These are phyloP conservation scores for Zaprionus capensis DNA, from an alignment of 1,140 invertebrate species.

Conservation along the genomic window DNA sequence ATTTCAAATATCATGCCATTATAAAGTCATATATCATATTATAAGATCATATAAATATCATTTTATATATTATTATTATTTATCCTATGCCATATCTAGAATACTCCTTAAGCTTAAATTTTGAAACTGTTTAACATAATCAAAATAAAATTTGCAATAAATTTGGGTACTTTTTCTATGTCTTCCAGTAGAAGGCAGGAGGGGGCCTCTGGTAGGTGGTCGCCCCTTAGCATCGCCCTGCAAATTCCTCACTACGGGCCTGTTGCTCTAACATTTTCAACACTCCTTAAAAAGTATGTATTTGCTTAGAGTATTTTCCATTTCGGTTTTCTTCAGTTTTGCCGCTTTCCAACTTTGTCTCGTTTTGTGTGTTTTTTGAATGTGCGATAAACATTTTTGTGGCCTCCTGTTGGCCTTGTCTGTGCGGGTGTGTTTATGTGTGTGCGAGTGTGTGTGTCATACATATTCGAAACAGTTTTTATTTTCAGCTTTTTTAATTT, in stretches of 20 bases:
- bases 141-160: not conserved
- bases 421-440: slow-evolving; percentile 1
- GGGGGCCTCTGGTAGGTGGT: too few species aligned
- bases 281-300: not conserved
- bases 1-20: not conserved
- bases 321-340: not conserved
- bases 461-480: slow-evolving; percentile 36
- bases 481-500: slow-evolving; percentile 71
- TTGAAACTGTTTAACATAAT: not conserved
- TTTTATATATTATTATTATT: not conserved
- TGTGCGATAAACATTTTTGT: slow-evolving; percentile 66
- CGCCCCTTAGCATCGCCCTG: too few species aligned
- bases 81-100: not conserved
- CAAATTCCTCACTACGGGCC: too few species aligned
- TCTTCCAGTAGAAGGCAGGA: too few species aligned
- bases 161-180: too few species aligned
- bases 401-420: slow-evolving; percentile 30
- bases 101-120: not conserved
- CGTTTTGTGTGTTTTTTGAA: slow-evolving; percentile 48
- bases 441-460: slow-evolving; percentile 13
- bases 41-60: not conserved
- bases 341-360: not conserved
- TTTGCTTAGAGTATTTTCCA: slow-evolving; percentile 12
- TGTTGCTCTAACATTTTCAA: not conserved
- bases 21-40: not conserved